These are phyloP conservation scores for Orchestia grillus DNA, from an alignment of 1,140 invertebrate genomes.

Conservation along the genomic window DNA sequence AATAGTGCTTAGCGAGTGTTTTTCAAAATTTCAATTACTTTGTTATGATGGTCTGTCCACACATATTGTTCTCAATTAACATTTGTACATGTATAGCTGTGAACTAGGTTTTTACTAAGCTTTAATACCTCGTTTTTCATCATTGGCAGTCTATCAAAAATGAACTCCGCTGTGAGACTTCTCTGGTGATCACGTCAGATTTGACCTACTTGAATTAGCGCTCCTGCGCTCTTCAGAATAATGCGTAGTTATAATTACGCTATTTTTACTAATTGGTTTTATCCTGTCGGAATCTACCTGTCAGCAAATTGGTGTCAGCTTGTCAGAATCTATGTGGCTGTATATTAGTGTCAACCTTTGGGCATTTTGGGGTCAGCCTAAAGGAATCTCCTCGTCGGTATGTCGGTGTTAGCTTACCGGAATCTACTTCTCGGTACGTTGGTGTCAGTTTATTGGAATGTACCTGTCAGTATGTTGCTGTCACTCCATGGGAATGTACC, in stretches of 20 bases:
- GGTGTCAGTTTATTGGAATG: no score
- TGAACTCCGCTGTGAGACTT: background rate
- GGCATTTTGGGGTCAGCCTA: no score
- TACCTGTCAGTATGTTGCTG: background rate
- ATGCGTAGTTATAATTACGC: background rate
- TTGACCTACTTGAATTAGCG: background rate
- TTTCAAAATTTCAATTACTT: background rate
- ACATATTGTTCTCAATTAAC: background rate
- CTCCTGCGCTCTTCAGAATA: background rate
- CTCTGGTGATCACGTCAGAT: background rate
- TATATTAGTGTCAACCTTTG: no score
- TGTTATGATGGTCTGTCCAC: background rate
- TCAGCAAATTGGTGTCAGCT: background rate
- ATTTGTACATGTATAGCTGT: background rate
- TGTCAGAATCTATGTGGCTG: background rate
- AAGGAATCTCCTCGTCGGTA: no score
- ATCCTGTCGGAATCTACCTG: no score
- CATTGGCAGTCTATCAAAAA: background rate
- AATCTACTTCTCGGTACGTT: background rate
- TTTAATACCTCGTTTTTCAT: background rate
- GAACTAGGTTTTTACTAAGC: background rate
- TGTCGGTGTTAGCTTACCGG: no score
- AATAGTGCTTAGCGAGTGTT: background rate
- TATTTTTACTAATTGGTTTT: background rate
- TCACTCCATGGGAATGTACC: no score